A percentile compares a stretch with the other conserved stretches of the same genome.
phyloP scores from a whole-genome alignment of 2,797 vertebrate genomes.

The Leontopithecus rosalia region DNA sequence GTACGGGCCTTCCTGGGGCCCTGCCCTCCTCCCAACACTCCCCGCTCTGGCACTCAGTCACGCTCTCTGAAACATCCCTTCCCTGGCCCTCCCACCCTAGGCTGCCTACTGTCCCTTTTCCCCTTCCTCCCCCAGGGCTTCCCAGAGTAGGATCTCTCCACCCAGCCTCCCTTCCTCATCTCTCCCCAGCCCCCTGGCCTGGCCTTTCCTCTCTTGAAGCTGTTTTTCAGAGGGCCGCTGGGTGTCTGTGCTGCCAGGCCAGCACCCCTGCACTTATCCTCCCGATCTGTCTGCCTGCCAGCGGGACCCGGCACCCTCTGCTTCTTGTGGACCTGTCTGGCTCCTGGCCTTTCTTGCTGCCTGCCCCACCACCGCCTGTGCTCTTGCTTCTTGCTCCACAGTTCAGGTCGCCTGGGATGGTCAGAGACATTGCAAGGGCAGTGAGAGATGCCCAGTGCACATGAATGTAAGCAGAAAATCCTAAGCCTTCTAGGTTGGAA shows the following conservation, averaged over 20 bases:
- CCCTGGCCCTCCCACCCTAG: background rate
- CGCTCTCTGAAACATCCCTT: background rate
- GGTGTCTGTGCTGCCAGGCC: background rate
- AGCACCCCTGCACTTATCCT: background rate
- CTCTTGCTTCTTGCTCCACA: background rate
- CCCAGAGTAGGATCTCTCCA: background rate
- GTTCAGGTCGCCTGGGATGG: background rate
- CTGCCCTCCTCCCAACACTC: background rate
- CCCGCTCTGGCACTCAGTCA: background rate
- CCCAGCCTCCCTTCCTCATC: background rate
- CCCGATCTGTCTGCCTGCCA: background rate
- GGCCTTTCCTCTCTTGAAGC: background rate
- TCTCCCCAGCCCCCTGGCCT: background rate
- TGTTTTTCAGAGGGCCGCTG: background rate
- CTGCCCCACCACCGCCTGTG: accelerated
- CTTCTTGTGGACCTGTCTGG: background rate
- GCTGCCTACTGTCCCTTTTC: background rate
- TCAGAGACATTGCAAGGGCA: background rate
- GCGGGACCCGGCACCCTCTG: background rate
- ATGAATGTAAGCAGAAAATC: background rate
- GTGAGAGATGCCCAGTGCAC: background rate
- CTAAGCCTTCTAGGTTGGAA: background rate
- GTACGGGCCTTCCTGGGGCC: background rate
- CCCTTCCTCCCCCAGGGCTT: background rate
- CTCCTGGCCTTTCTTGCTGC: background rate